These are phyloP conservation scores for Campoplex nolae DNA, from an alignment of 2,888 invertebrate genomes.

Conservation along the genomic window DNA sequence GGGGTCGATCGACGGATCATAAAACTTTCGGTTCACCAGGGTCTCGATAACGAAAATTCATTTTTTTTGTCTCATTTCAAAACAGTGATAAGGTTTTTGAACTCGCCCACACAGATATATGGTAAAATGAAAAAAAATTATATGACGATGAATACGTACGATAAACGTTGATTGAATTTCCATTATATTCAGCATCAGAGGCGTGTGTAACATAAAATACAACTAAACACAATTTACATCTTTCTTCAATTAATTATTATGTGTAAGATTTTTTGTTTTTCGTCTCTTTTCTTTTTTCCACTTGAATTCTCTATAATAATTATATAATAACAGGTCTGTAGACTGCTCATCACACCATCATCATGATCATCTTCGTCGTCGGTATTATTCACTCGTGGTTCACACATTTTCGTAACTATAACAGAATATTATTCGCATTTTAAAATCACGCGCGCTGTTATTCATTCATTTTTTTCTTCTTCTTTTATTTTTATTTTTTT, in stretches of 20 bases:
- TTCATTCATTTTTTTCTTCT: background rate
- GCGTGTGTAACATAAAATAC: constrained; percentile 81
- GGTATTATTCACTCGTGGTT: constrained; percentile 36
- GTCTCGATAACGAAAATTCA: constrained; percentile 3
- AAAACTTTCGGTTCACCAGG: background rate
- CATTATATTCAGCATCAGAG: constrained; percentile 81
- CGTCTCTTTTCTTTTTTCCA: constrained; percentile 24
- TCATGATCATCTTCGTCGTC: constrained; percentile 44
- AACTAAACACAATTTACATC: constrained; percentile 81
- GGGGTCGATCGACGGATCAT: background rate
- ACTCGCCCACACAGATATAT: too few relatives aligned
- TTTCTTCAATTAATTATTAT: constrained; percentile 58
- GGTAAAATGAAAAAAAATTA: background rate
- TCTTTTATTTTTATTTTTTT: background rate
- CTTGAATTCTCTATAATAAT: constrained; percentile 59
- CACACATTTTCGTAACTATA: constrained; percentile 46
- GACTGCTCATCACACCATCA: constrained; percentile 57
- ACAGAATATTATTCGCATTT: constrained; percentile 45
- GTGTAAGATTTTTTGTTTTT: constrained; percentile 52
- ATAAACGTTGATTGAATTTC: constrained; percentile 76
- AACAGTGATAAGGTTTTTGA: background rate
- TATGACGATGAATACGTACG: background rate
- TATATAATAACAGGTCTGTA: constrained; percentile 58
- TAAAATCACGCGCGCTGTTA: constrained; percentile 31
- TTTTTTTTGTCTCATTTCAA: background rate